Evolutionary conservation across 2,797 vertebrate species (phyloP), one percentile per base, ranked within the genome.

Genomic region (Gobionotothen gibberifrons): DNA sequence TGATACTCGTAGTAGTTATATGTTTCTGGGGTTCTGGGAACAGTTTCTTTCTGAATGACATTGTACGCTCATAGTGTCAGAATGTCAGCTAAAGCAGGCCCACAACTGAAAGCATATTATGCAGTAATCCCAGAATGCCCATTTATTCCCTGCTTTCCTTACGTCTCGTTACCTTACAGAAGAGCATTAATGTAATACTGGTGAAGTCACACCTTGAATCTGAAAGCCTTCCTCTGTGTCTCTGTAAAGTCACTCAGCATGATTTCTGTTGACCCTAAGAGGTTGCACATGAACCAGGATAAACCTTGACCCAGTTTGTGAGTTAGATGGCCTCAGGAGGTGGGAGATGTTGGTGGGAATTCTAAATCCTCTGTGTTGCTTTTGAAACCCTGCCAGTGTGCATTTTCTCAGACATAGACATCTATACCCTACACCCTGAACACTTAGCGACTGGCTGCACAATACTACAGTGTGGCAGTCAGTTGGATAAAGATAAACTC

Each of bases 221-320:
- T 87, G 74, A 90, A 91, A 89, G 75, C 62, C 49, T 69, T 76
- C 68, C 65, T 90, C 84, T 87, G 75, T 84, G 58, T 82, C 83
- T 69, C 82, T 79, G 76, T 83, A 63, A 61, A 87, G 78, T 87
- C 72, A 67, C 84, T 74, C 51, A 47, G 57, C n/a, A 2, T 64
- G 60, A 85, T 83, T 84, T 80, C 76, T 78, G 64, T 58, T 90
- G 90, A 94, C 91, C 90, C 83, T 60, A 74, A 74, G 88, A 89
- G 87, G 87, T 87, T 89, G 72, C 78, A 79, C 82, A 74, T 93
- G 89, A 93, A 92, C 91, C 80, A 13, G 89, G 82, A 91, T 89
- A 91, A 93, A 89, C 90, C 87, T 86, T 91, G 89, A 91, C 90
- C 91, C 74, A 87, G 67, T 92, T 93, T 91, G 81, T 46, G 84